Conservation (phyloP, 2,888 invertebrate species). For the Drosophila atripex region DNA sequence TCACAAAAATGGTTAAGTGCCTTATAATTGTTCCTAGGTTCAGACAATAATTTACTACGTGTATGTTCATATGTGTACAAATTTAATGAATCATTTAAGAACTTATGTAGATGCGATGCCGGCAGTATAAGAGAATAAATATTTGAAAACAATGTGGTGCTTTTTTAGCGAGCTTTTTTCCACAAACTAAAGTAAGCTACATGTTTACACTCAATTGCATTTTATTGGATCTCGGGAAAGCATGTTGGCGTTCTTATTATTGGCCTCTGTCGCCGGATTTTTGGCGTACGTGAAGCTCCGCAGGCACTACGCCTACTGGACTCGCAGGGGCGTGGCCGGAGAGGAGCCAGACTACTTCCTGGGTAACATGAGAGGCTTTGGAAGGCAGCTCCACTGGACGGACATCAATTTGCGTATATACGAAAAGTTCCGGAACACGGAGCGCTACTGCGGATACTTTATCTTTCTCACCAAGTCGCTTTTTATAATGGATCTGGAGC, state of each 20-base stretch:
- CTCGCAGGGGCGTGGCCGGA: too few species aligned
- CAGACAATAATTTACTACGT: neutral
- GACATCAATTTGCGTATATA: too few species aligned
- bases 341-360: too few species aligned
- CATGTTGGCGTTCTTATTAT: slow-evolving; percentile 39
- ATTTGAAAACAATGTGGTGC: neutral
- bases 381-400: too few species aligned
- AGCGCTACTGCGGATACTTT: too few species aligned
- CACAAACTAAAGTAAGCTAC: neutral
- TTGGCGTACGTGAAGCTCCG: too few species aligned
- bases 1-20: neutral
- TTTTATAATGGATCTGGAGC: too few species aligned
- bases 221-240: neutral
- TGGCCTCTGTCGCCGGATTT: too few species aligned
- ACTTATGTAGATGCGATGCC: neutral
- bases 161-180: neutral
- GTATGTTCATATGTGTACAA: neutral
- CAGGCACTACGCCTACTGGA: too few species aligned
- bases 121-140: neutral
- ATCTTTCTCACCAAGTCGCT: too few species aligned
- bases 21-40: neutral
- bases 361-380: too few species aligned
- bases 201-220: neutral
- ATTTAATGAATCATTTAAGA: neutral
- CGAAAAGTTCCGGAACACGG: too few species aligned